Evolutionary conservation across 2,888 invertebrate species (phyloP), one percentile per base, ranked within the genome.

Genomic region (Cerastis rubricosa): DNA sequence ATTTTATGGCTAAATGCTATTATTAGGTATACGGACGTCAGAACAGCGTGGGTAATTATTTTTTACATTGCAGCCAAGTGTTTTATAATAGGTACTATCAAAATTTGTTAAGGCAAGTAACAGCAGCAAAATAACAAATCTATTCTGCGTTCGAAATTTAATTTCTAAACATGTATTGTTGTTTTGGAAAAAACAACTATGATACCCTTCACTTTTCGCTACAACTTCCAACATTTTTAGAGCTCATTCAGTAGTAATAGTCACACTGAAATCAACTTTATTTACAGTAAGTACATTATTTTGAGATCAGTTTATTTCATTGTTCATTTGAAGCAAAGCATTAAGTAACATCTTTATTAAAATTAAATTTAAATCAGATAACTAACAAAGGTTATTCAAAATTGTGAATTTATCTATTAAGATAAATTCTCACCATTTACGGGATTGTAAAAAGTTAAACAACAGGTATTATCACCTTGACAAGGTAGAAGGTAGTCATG

Each of bases 41-140:
- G 35, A 71, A 0, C 9, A 12, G 22, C 40, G 22, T 49, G 47
- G 19, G 17, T 61, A 12, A 9, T 19, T 35, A 61, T 35, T 59
- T 59, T 76, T 66, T 67, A 75, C 71, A 70, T 35, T 47, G 43
- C 25, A 19, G 22, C 12, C n/a, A 17, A 51, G 9, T 35, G 61
- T 61, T 61, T 35, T 61, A 61, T 35, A 61, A 61, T 61, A 61
- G 61, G 59, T 61, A 5, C 1, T 57, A 19, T 9, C 35, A 35
- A 61, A 61, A 35, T 19, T 61, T 9, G 8, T 61, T 4, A 9
- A 14, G 17, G 1, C 17, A 29, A 29, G n/a, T 54, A 54, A 3
- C 35, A 35, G 35, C 35, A 35, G 35, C 35, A 35, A 35, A 35
- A 35, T 35, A 35, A 54, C 19, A 59, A 29, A 29, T 61, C 19